phyloP scores from a whole-genome alignment of 2,113 vertebrate species.

The Mirounga angustirostris region DNA sequence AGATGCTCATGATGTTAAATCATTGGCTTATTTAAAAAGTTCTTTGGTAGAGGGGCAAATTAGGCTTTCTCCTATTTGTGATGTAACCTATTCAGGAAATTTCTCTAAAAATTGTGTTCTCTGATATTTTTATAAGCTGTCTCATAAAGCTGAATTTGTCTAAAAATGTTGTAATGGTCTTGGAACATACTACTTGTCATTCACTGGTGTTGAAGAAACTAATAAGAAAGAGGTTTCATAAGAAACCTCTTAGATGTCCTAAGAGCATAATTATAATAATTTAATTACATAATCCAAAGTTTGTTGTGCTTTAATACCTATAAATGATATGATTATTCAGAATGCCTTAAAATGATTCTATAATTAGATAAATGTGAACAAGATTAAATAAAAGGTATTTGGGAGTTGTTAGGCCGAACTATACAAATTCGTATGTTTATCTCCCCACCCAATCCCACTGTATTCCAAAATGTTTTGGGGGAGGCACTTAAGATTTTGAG shows the following conservation, averaged over 20 bases:
- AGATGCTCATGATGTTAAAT: background rate
- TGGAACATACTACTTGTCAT: background rate
- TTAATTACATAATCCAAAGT: constrained; percentile 23
- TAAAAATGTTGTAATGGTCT: background rate
- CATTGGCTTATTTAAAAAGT: background rate
- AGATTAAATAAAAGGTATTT: constrained; percentile 33
- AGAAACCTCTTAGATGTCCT: background rate
- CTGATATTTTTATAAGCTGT: background rate
- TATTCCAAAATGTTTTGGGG: background rate
- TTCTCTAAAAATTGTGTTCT: constrained; percentile 18
- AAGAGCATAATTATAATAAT: background rate
- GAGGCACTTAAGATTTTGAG: background rate
- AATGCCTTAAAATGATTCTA: background rate
- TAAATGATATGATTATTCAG: background rate
- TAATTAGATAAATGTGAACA: constrained; percentile 26
- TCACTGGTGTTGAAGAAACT: background rate
- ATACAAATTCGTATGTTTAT: background rate
- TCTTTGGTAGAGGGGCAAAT: background rate
- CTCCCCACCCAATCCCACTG: background rate
- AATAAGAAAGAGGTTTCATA: background rate
- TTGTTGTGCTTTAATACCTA: background rate
- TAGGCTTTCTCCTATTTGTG: background rate
- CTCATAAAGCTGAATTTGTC: constrained; percentile 44
- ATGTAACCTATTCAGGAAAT: background rate
- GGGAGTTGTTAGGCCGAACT: background rate